Evolutionary conservation across 2,888 invertebrate species (phyloP).

Genomic region (Halocaridina rubra): DNA sequence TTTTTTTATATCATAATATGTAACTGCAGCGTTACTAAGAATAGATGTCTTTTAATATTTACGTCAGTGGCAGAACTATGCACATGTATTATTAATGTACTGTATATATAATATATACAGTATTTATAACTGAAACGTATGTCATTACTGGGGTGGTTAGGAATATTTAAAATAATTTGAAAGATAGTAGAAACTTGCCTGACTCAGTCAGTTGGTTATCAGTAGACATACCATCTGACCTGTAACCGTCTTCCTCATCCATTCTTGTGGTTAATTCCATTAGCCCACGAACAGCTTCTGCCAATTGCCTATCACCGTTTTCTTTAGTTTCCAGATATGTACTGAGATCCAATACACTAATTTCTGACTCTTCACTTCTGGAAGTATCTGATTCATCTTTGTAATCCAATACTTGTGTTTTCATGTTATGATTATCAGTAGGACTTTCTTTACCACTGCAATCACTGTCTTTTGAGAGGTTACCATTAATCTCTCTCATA

Average conservation of each 20-base stretch:
- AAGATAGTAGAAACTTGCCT: neutral
- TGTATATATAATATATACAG: no score
- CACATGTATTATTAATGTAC: no score
- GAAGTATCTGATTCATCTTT: slow-evolving; percentile 61
- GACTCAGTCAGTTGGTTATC: slow-evolving; percentile 30
- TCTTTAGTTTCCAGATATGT: slow-evolving; percentile 57
- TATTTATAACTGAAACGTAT: neutral
- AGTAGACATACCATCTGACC: neutral
- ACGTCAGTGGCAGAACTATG: no score
- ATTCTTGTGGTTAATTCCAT: slow-evolving; percentile 34
- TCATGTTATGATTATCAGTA: slow-evolving; percentile 19
- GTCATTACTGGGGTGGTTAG: neutral
- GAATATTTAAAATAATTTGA: neutral
- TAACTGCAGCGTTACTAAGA: no score
- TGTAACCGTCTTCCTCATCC: slow-evolving; percentile 6
- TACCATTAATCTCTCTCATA: slow-evolving; percentile 60
- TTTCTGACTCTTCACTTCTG: slow-evolving; percentile 61
- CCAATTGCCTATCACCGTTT: slow-evolving; percentile 52
- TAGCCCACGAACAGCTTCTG: slow-evolving; percentile 42
- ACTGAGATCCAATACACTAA: slow-evolving; percentile 59
- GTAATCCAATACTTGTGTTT: slow-evolving; percentile 24
- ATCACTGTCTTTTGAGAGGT: slow-evolving; percentile 37
- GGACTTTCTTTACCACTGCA: slow-evolving; percentile 12
- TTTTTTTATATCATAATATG: no score
- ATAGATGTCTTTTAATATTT: no score